Percentiles rank a stretch among this genome's conserved stretches.
Evolutionary conservation across 1,140 invertebrate species (phyloP).

Genomic region (Trichonephila inaurata): DNA sequence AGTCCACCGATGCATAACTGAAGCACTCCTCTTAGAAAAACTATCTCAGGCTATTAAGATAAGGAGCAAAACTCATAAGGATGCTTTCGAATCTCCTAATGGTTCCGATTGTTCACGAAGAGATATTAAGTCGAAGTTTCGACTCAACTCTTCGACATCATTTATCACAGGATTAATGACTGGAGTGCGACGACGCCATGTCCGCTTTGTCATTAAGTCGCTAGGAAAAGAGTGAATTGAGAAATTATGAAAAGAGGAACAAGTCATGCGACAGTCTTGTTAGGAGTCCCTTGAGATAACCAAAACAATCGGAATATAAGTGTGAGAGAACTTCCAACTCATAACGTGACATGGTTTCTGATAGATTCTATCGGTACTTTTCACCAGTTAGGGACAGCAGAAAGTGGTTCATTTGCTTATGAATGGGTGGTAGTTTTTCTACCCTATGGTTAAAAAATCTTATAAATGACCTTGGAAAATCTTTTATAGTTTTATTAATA

Average conservation of each 20-base stretch:
- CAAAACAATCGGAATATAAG: constrained; percentile 11
- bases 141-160: not conserved
- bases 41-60: constrained; percentile 32
- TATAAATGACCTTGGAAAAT: too few relatives aligned
- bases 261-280: constrained; percentile 61
- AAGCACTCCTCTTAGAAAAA: constrained; percentile 13
- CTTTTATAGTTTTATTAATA: too few relatives aligned
- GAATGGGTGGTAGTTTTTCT: not conserved
- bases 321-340: not conserved
- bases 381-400: not conserved
- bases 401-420: not conserved
- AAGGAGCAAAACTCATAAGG: constrained; percentile 43
- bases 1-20: not conserved
- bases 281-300: constrained; percentile 42
- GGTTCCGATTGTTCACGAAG: constrained; percentile 25
- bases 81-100: constrained; percentile 28
- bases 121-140: constrained; percentile 19
- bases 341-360: not conserved
- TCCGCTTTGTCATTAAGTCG: constrained; percentile 50
- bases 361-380: not conserved
- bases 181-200: constrained; percentile 41
- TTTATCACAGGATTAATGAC: constrained; percentile 67
- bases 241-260: constrained; percentile 58
- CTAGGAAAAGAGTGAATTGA: constrained; percentile 38
- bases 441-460: too few relatives aligned